Conservation (phyloP, 2,113 vertebrate species). For the Uropsilus gracilis region DNA sequence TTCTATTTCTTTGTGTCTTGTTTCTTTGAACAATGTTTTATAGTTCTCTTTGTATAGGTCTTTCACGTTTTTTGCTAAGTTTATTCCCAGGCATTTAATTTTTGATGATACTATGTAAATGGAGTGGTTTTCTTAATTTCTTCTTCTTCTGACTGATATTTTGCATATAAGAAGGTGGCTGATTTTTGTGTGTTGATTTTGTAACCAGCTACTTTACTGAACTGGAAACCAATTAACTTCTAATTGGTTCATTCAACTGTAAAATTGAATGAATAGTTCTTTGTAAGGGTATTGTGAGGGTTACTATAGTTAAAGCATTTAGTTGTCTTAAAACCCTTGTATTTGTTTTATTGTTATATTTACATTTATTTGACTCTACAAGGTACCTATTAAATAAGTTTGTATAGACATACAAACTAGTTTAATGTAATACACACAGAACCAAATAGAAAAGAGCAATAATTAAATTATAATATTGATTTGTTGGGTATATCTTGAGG, state of each 20-base stretch:
- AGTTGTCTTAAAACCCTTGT: slow-evolving; percentile 20
- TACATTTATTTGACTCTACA: slow-evolving; percentile 40
- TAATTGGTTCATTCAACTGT: slow-evolving; percentile 35
- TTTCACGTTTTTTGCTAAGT: too few relatives aligned
- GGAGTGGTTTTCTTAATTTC: too few relatives aligned
- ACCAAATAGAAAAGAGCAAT: background rate
- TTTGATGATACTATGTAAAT: too few relatives aligned
- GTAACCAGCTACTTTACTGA: too few relatives aligned
- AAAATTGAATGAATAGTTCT: slow-evolving; percentile 42
- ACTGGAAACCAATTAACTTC: slow-evolving; percentile 41
- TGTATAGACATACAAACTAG: slow-evolving; percentile 12
- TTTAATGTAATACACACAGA: slow-evolving; percentile 32
- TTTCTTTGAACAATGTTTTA: too few relatives aligned
- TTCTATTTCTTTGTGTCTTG: too few relatives aligned
- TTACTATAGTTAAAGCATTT: slow-evolving; percentile 52
- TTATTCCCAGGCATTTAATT: too few relatives aligned
- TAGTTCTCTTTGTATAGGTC: too few relatives aligned
- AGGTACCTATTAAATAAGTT: slow-evolving; percentile 34
- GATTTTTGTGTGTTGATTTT: too few relatives aligned
- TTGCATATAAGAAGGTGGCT: too few relatives aligned
- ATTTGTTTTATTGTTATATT: slow-evolving; percentile 47
- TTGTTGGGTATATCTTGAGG: background rate
- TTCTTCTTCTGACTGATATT: too few relatives aligned
- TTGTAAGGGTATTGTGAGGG: slow-evolving; percentile 31
- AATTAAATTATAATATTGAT: slow-evolving; percentile 44